Conservation (phyloP, 1,140 invertebrate species). For the Bicyclus anynana region DNA sequence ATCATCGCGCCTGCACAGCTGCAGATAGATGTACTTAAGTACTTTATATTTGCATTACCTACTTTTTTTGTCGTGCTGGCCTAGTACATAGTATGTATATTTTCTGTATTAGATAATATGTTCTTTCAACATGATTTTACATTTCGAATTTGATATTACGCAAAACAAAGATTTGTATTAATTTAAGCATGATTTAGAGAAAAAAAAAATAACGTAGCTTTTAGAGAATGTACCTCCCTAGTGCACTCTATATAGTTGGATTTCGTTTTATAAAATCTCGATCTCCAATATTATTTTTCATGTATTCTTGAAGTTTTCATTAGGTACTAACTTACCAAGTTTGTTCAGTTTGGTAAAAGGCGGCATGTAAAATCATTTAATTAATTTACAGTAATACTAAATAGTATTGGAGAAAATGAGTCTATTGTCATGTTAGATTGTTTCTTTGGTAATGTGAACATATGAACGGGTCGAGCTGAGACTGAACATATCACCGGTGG, state of each 20-base stretch:
- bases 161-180: neutral
- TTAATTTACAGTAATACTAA: conserved; percentile 17
- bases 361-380: neutral
- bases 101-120: neutral
- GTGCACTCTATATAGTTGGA: conserved; percentile 17
- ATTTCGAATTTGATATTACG: neutral
- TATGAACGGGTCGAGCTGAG: conserved; percentile 62
- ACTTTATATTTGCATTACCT: conserved; percentile 2
- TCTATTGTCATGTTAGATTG: conserved; percentile 77
- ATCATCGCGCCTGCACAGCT: neutral
- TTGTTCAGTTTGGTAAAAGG: neutral
- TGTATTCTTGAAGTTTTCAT: neutral
- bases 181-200: conserved; percentile 26
- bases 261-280: conserved; percentile 22
- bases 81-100: neutral
- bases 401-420: conserved; percentile 70
- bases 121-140: neutral
- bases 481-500: conserved; percentile 60
- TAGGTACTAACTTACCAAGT: neutral
- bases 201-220: conserved; percentile 9
- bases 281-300: conserved; percentile 68
- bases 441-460: conserved; percentile 72
- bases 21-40: neutral
- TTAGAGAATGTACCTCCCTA: conserved; percentile 12
- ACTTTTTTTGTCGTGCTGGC: neutral